Base-by-base conservation (phyloP, 2,113 vertebrate species). In the Pimephales promelas region DNA sequence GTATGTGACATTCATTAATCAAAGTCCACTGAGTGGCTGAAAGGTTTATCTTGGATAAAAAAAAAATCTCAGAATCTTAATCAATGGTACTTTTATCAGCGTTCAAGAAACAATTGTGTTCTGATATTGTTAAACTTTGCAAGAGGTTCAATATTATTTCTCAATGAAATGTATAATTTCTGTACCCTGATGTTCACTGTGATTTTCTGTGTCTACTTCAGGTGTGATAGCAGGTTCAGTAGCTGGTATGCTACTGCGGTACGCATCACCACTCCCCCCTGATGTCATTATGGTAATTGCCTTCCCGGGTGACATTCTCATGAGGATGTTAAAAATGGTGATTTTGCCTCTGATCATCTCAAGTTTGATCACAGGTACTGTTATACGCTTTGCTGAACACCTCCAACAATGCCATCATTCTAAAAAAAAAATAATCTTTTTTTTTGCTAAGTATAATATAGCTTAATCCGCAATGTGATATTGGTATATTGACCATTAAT, bases 271-370 rank as follows among this genome's bases (percentile, higher is more conserved):
- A 36, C 95, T 99, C 84, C 96, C 96, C 56, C 93, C 97, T 1
- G 97, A 99, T 66, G 93, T 98, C 71, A 75, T 99, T 73, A 96
- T 99, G 98, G 87, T 99, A 87, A 99, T 99, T 89, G 93, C 93
- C 81, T 99, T 99, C 89, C 98, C 98, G 0, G 98, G 98, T 85
- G 98, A 99, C 86, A 97, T 99, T 86, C 96, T 99, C 78, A 99
- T 99, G 98, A 95, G 98, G 92, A 98, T 99, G 98, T 92, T 99
- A 82, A 99, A 99, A 93, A 99, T 99, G 98, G 92, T 99, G 84
- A 99, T 99, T 87, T 93, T 99, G 78, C 98, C 98, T 85, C 95
- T 99, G 52, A 97, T 99, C 90, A 96, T 98, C 89, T 99, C 98
- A 91, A 99, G 98, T 92, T 95, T 99, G 93, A 98, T 99, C 93